Conservation (phyloP, 2,888 invertebrate species). For the Drosophila birchii region DNA sequence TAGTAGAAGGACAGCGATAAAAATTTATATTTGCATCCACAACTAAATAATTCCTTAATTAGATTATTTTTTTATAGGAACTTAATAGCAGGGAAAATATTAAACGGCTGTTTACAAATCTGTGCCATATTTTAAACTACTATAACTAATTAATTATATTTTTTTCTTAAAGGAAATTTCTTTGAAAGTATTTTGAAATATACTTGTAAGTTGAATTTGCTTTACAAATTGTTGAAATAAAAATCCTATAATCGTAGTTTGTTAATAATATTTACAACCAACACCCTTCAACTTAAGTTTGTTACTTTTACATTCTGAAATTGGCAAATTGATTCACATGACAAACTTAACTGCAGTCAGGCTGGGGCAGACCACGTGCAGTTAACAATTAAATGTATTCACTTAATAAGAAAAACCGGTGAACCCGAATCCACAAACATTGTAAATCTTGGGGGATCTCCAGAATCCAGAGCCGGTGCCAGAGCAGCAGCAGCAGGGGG, state of each 20-base stretch:
- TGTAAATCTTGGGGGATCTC: constrained; percentile 35
- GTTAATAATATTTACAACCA: too few species aligned
- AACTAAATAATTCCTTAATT: too few species aligned
- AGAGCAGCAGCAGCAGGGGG: background rate
- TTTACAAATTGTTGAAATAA: background rate
- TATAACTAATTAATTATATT: background rate
- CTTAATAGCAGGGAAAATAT: background rate
- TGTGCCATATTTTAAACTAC: background rate
- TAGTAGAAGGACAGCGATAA: constrained; percentile 5
- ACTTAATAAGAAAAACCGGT: constrained; percentile 20
- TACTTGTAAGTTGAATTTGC: background rate
- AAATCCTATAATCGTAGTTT: background rate
- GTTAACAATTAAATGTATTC: constrained; percentile 16
- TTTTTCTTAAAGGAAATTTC: background rate
- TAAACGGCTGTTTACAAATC: background rate
- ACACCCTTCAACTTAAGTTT: background rate
- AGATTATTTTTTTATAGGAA: background rate
- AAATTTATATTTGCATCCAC: background rate
- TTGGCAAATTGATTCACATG: constrained; percentile 26
- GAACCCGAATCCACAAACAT: constrained; percentile 30
- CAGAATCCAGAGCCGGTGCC: constrained; percentile 1
- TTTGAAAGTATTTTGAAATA: background rate
- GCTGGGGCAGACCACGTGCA: constrained; percentile 22
- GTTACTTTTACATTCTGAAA: background rate
- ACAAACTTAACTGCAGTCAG: constrained; percentile 6